Base-by-base conservation (phyloP, 1,140 invertebrate species). In the Drosophila tsacasi region DNA sequence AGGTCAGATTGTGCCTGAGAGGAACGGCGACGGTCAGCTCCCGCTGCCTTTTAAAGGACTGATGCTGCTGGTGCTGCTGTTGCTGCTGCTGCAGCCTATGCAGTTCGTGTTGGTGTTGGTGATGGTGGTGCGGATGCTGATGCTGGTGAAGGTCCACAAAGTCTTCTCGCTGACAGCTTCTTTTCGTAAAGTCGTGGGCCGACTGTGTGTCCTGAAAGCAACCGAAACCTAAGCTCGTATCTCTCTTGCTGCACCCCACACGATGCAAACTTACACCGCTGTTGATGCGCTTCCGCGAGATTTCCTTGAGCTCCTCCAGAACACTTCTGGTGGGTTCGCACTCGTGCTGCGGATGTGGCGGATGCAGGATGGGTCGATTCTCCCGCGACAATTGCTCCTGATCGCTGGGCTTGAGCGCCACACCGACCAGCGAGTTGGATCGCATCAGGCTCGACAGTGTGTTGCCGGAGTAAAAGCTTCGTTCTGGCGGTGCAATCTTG, bases 261-360 rank as follows among this genome's bases (percentile, higher is more conserved):
- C 2, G 17, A 54, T 35, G 19, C 0, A 6, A 37, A 87, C 92
- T 92, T 93, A 94, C 94, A 49, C 92, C 91, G 46, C 85, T 91
- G 66, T 94, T 93, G 9, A 94, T 94, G 19, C 94, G 91, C 83
- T 94, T 94, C n/a, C 93, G 80, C 2, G 94, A 94, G 37, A 94
- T 94, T 75, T 94, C 94, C 71, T 94, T 94, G 1, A 94, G 79
- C 32, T 93, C 94, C 68, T 94, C 94, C 19, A 94, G 75, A 35
- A 94, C 93, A 76, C 93, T 94, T 42, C 93, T 91, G 9, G 94
- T 94, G 19, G 92, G 93, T 23, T 90, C 91, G 46, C 79, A 79
- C 37, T 92, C 93, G 35, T 82, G 86, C 30, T 93, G 90, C 8
- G 85, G 63, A 19, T 89, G 79, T n/a, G 82, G 86, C 1, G 86